A percentile compares a stretch with the other conserved stretches of the same genome.
Conservation (phyloP, 2,113 vertebrate species). For the Cyanoderma ruficeps region DNA sequence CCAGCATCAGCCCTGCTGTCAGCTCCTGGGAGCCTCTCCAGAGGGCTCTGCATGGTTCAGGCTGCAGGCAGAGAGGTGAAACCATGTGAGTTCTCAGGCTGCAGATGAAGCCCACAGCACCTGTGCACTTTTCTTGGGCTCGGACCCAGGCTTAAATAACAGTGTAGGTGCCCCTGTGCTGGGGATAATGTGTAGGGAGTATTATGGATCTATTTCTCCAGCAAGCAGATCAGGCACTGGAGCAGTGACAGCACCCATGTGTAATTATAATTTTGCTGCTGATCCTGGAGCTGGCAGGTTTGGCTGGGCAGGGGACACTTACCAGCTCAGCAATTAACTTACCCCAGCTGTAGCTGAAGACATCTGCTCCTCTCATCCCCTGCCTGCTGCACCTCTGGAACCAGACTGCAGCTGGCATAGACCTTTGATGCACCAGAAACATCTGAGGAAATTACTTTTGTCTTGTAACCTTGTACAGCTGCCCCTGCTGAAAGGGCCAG, state of each 20-base stretch:
- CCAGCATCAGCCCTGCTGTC: not conserved
- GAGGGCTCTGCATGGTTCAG: accelerated
- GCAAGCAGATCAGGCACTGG: not conserved
- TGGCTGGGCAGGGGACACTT: not conserved
- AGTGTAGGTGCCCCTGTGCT: not conserved
- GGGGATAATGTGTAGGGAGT: accelerated
- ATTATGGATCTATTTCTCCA: not conserved
- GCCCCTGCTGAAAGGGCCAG: not conserved
- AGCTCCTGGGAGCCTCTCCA: not conserved
- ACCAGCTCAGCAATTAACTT: not conserved
- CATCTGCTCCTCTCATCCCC: not conserved
- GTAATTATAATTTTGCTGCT: not conserved
- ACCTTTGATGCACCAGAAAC: not conserved
- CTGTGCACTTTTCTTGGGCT: too few relatives aligned
- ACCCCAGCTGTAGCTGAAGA: not conserved
- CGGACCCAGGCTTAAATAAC: not conserved
- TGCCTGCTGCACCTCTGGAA: not conserved
- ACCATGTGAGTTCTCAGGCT: not conserved
- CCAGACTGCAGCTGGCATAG: not conserved
- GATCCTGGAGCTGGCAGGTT: not conserved
- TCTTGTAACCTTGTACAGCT: not conserved
- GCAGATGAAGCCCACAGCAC: not conserved
- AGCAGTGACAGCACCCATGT: not conserved
- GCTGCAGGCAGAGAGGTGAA: not conserved
- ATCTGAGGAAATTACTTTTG: accelerated